A percentile compares a stretch with the other conserved stretches of the same genome.
phyloP scores from a whole-genome alignment of 2,888 invertebrate species.

The Rutpela maculata region DNA sequence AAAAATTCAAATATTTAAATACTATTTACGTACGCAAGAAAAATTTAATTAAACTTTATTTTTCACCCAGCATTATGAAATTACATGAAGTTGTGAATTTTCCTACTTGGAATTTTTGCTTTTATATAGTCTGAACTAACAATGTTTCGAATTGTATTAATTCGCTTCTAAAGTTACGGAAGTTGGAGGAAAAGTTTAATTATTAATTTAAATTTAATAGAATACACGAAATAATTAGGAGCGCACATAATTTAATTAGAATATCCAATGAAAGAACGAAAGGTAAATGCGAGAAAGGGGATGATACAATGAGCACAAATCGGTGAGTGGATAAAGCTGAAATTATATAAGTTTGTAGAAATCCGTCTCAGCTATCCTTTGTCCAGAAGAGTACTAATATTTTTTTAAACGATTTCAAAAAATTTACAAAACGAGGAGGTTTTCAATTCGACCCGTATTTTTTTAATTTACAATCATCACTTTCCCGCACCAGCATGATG shows the following conservation, averaged over 20 bases:
- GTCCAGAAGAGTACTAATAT: too few species aligned
- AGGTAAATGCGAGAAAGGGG: neutral
- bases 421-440: too few species aligned
- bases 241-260: neutral
- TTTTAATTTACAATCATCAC: too few species aligned
- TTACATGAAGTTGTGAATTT: neutral
- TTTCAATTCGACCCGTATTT: too few species aligned
- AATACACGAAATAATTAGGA: neutral
- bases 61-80: neutral
- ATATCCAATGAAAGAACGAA: neutral
- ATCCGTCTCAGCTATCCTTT: too few species aligned
- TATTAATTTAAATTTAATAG: neutral
- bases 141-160: neutral
- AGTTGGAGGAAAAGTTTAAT: neutral
- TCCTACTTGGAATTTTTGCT: neutral
- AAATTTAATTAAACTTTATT: neutral
- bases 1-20: constrained; percentile 1
- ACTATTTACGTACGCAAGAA: neutral
- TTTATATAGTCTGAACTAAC: neutral
- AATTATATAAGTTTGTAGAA: too few species aligned
- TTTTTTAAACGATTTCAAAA: too few species aligned
- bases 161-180: neutral
- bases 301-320: too few species aligned
- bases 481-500: too few species aligned
- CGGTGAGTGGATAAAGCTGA: too few species aligned